Percentiles rank a stretch among this genome's conserved stretches.
Evolutionary conservation across 92 coral and sea anemone species (phyloP).

Genomic region (Porites rus): DNA sequence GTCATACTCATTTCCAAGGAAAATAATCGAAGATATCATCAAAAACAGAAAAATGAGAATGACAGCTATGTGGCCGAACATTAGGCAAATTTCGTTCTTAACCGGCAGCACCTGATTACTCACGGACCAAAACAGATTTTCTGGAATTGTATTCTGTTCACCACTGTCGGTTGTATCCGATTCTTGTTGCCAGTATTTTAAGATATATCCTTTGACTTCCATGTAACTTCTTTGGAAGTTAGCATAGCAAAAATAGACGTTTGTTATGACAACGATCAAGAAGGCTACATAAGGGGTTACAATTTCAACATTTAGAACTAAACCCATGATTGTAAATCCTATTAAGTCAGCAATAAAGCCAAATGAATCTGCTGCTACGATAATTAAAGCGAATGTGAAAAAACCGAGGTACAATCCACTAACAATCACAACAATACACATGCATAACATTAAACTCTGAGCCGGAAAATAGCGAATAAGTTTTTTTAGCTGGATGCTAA

Average conservation of each 20-base stretch:
- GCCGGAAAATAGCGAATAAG: background rate
- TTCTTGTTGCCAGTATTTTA: constrained; percentile 15
- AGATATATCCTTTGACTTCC: background rate
- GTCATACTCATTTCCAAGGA: background rate
- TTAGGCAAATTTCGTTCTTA: background rate
- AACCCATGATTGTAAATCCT: constrained; percentile 15
- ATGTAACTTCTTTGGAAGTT: background rate
- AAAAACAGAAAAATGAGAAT: background rate
- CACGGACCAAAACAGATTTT: constrained; percentile 20
- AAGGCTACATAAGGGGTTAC: constrained; percentile 1
- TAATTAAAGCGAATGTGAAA: too few relatives aligned
- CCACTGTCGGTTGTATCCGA: background rate
- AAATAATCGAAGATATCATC: background rate
- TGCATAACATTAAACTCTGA: too few relatives aligned
- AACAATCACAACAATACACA: too few relatives aligned
- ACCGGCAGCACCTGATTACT: background rate
- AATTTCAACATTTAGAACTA: constrained; percentile 9
- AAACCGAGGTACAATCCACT: background rate
- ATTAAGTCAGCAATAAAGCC: background rate
- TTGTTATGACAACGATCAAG: background rate
- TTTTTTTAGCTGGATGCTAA: background rate
- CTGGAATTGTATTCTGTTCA: background rate
- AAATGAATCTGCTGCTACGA: background rate
- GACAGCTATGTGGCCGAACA: constrained; percentile 3
- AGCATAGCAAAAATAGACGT: constrained; percentile 4